Conservation (phyloP, 2,113 vertebrate genomes). For the Puma concolor region DNA sequence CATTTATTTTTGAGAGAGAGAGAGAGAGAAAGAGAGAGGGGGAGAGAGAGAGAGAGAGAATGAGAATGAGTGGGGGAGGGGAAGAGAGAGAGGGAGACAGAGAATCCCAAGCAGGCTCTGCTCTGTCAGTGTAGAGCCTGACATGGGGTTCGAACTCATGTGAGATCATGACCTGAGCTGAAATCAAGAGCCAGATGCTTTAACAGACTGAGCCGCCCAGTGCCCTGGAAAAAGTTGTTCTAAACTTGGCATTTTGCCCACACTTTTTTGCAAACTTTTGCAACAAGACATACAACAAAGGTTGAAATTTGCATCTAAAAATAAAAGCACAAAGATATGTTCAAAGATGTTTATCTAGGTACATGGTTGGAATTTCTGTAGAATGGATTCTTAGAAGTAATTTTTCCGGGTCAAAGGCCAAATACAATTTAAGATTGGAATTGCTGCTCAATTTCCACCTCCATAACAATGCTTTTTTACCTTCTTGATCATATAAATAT, state of each 20-base stretch:
- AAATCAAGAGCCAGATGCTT: too few species aligned
- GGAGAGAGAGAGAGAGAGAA: too few species aligned
- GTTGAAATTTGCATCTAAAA: neutral
- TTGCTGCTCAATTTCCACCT: neutral
- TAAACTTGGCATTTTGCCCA: neutral
- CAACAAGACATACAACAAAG: neutral
- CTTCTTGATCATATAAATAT: neutral
- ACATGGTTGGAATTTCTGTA: neutral
- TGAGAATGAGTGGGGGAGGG: too few species aligned
- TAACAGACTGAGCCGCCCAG: too few species aligned
- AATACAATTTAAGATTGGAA: neutral
- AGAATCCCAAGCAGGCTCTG: too few species aligned
- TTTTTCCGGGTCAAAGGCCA: neutral
- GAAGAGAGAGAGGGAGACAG: too few species aligned
- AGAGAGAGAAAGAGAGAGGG: too few species aligned
- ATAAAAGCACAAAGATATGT: neutral
- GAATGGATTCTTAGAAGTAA: neutral
- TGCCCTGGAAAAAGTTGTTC: neutral
- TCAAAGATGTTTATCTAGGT: neutral
- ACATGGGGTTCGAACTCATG: too few species aligned
- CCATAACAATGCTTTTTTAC: neutral
- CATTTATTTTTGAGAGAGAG: too few species aligned
- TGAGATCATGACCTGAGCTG: too few species aligned
- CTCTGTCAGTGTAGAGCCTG: too few species aligned
- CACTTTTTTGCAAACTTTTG: neutral